Base-by-base conservation (phyloP, 1,140 invertebrate genomes). In the Nasonia vitripennis region DNA sequence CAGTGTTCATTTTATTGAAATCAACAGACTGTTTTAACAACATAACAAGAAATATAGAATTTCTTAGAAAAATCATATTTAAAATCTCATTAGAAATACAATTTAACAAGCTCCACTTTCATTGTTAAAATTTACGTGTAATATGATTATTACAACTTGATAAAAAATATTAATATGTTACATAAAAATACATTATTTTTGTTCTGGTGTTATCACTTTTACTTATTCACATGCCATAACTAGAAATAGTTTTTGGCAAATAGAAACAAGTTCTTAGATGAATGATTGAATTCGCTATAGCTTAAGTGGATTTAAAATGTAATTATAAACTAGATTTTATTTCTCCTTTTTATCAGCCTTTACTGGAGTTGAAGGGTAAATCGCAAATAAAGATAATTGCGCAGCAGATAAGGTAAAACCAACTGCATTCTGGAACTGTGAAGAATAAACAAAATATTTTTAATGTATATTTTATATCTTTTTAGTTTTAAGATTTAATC, bases 391-490 rank as follows among this genome's bases (percentile, higher is more conserved):
- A 0, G 94, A 92, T 71, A 97, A 90, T 89, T 97, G 96, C 41
- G 94, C 89, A 4, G 93, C 88, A 85, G 94, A 95, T 68, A 97
- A 90, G 0, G 89, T 48, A 31, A 96, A 93, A 3, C 94, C 95
- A 55, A 96, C 94, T 1, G 94, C 88, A 90, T 97, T 97, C 94
- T 97, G 96, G 70, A 96, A 91, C 96, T 92, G 27, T 86, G 34
- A 37, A 75, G 86, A 82, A 85, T 10, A 79, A 68, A 81, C 45
- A n/a, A n/a, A 10, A 77, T 85, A 20, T 84, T 81, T 62, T 62
- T 23, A 51, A 71, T 51, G 14, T 71, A 31, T 55, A 71, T 81
- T 41, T 77, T 31, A 81, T 67, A 81, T 67, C 27, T 68, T 37
- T 9, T n/a, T 1, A n/a, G 20, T 62, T 74, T 37, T 82, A 17